These are phyloP conservation scores for Sebastes itinus DNA, from an alignment of 2,797 vertebrate genomes.

Conservation along the genomic window DNA sequence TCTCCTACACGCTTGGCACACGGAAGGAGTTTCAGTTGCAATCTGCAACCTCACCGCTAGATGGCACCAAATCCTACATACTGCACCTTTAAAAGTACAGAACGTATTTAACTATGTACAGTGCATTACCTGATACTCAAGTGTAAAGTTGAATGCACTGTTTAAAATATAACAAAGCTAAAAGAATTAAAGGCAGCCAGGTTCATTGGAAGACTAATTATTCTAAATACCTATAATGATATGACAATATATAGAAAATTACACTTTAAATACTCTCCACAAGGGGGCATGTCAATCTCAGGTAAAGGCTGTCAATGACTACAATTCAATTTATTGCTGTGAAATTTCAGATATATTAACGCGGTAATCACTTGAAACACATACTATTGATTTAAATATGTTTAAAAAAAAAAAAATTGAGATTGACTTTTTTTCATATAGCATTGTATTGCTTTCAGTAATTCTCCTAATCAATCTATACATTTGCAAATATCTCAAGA, in stretches of 20 bases:
- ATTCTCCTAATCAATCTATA: neutral
- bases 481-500: neutral
- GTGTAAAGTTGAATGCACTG: neutral
- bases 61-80: no score
- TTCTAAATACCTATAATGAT: neutral
- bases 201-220: neutral
- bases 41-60: no score
- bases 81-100: no score
- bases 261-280: neutral
- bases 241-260: neutral
- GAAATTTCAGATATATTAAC: neutral
- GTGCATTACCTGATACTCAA: neutral
- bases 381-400: neutral
- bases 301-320: neutral
- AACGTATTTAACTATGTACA: neutral
- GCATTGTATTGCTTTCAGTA: neutral
- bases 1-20: no score
- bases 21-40: no score
- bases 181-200: neutral
- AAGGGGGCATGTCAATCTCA: neutral
- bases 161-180: neutral
- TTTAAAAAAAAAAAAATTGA: neutral
- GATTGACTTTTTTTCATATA: neutral
- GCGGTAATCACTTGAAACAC: neutral
- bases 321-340: neutral